A percentile compares a stretch with the other conserved stretches of the same genome.
phyloP scores from a whole-genome alignment of 2,113 vertebrate genomes.

The Clinocottus analis region DNA sequence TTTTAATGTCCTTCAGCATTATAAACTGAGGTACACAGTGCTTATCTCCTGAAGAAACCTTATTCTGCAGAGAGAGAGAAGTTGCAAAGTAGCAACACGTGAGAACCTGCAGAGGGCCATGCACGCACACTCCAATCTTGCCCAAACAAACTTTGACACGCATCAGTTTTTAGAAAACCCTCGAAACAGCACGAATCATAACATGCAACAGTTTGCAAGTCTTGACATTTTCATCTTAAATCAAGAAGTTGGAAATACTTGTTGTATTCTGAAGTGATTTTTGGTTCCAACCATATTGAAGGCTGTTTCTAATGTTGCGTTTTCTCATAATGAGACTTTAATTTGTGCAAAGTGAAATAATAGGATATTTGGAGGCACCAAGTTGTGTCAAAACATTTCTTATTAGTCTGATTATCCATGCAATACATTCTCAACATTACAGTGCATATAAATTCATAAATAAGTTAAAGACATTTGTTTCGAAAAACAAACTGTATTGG shows the following conservation, averaged over 20 bases:
- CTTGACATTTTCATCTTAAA: slow-evolving; percentile 15
- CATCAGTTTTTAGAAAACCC: background rate
- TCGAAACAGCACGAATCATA: slow-evolving; percentile 22
- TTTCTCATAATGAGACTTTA: background rate
- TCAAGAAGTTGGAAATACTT: slow-evolving; percentile 33
- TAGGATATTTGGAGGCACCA: slow-evolving; percentile 17
- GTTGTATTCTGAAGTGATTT: slow-evolving; percentile 8
- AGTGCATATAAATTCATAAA: slow-evolving; percentile 22
- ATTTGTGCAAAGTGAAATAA: slow-evolving; percentile 2
- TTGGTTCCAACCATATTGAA: slow-evolving; percentile 15
- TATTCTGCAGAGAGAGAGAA: background rate
- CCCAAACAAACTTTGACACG: slow-evolving; percentile 37
- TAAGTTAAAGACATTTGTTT: background rate
- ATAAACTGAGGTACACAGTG: slow-evolving; percentile 7
- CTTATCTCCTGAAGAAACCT: background rate
- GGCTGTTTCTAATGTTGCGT: slow-evolving; percentile 3
- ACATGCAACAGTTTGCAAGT: slow-evolving; percentile 10
- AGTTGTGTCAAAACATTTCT: background rate
- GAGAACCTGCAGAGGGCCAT: slow-evolving; percentile 20
- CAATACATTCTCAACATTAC: slow-evolving; percentile 23
- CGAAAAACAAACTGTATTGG: background rate
- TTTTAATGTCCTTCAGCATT: slow-evolving; percentile 28
- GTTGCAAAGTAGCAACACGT: slow-evolving; percentile 33
- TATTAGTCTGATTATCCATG: background rate
- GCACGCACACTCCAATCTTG: slow-evolving; percentile 28